Evolutionary conservation across 2,888 invertebrate genomes (phyloP).

Genomic region (Drosophila demipolita): DNA sequence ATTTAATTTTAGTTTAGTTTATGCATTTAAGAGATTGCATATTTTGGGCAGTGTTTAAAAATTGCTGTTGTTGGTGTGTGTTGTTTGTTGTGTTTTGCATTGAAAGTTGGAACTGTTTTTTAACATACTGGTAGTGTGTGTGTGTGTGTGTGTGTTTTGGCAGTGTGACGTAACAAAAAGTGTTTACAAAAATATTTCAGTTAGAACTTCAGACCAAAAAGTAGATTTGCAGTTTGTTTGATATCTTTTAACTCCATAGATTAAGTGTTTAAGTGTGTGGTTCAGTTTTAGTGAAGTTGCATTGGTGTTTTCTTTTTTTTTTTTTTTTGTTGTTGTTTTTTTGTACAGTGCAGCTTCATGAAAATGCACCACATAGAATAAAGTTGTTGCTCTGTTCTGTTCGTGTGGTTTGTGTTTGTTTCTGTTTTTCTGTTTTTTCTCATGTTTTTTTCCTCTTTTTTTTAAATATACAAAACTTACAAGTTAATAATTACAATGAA

Average conservation of each 20-base stretch:
- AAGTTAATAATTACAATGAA: constrained; percentile 73
- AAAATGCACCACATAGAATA: constrained; percentile 12
- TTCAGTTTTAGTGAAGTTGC: constrained; percentile 10
- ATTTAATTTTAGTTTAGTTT: constrained; percentile 52
- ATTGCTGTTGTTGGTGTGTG: constrained; percentile 50
- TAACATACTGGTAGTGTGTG: constrained; percentile 43
- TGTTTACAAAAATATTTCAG: constrained; percentile 50
- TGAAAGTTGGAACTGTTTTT: constrained; percentile 58
- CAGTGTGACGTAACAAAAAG: constrained; percentile 67
- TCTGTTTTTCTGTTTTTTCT: constrained; percentile 22
- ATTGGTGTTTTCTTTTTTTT: background rate
- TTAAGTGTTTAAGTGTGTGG: background rate
- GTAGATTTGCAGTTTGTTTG: constrained; percentile 14
- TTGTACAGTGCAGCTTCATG: constrained; percentile 26
- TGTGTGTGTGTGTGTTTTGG: constrained; percentile 69
- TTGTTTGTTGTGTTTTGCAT: constrained; percentile 42
- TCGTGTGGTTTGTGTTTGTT: constrained; percentile 12
- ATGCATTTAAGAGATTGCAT: constrained; percentile 76
- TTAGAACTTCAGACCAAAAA: constrained; percentile 59
- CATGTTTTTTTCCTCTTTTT: constrained; percentile 18
- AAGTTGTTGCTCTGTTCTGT: constrained; percentile 11
- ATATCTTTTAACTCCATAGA: constrained; percentile 14
- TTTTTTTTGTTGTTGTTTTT: background rate
- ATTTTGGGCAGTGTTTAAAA: constrained; percentile 77
- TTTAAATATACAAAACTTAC: constrained; percentile 62